Evolutionary conservation across 2,888 invertebrate species (phyloP).

Genomic region (Pristionchus fissidentatus): DNA sequence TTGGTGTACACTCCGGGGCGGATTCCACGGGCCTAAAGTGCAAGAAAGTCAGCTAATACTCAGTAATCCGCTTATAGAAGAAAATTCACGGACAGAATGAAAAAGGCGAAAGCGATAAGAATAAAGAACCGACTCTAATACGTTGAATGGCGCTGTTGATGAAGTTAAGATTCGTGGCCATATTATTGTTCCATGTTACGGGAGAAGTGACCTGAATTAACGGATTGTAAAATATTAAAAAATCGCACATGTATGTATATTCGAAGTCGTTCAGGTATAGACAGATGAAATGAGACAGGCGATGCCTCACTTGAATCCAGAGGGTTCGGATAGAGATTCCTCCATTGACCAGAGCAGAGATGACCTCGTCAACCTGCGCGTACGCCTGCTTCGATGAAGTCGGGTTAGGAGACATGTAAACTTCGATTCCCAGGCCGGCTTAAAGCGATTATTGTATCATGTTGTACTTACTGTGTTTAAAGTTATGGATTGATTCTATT

Average conservation of each 20-base stretch:
- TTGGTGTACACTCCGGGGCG: slow-evolving; percentile 53
- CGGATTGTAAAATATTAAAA: neutral
- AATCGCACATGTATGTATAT: neutral
- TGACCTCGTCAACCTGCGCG: slow-evolving; percentile 45
- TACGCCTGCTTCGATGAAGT: slow-evolving; percentile 13
- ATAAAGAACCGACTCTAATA: slow-evolving; percentile 17
- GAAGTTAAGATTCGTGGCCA: slow-evolving; percentile 46
- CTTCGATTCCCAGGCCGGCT: slow-evolving; percentile 48
- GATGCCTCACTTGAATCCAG: slow-evolving; percentile 48
- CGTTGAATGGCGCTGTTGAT: slow-evolving; percentile 46
- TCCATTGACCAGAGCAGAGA: slow-evolving; percentile 36
- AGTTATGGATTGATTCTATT: neutral
- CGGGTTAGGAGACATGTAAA: slow-evolving; percentile 44
- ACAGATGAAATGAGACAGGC: neutral
- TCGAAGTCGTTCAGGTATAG: neutral
- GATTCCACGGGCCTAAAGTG: slow-evolving; percentile 49
- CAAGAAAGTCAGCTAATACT: no score
- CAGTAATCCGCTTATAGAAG: neutral
- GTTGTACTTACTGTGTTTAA: neutral
- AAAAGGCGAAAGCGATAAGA: neutral
- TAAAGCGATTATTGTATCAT: no score
- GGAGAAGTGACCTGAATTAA: slow-evolving; percentile 50
- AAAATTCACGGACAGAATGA: neutral
- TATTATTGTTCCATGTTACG: slow-evolving; percentile 48
- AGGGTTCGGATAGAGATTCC: slow-evolving; percentile 47